These are phyloP conservation scores for Oplegnathus fasciatus DNA, from an alignment of 2,113 vertebrate species.

Conservation along the genomic window DNA sequence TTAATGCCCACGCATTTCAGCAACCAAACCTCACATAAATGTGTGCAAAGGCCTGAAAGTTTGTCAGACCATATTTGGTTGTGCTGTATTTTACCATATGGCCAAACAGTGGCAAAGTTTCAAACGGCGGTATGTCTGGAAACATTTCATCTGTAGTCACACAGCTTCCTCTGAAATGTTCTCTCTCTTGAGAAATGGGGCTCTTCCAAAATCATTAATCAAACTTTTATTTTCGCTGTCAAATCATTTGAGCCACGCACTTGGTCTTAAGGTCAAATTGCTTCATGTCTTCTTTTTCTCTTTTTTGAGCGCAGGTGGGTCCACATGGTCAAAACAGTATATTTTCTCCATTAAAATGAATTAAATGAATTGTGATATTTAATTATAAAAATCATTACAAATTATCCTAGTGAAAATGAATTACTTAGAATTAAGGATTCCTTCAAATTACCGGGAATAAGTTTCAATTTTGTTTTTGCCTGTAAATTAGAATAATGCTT, in stretches of 20 bases:
- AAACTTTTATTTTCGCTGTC: slow-evolving; percentile 22
- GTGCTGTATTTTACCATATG: neutral
- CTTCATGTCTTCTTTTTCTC: slow-evolving; percentile 2
- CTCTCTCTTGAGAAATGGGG: neutral
- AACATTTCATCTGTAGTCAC: slow-evolving; percentile 6
- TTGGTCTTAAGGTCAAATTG: neutral
- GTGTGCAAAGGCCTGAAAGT: slow-evolving; percentile 25
- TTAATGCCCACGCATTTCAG: slow-evolving; percentile 49
- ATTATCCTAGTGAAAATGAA: neutral
- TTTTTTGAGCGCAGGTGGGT: neutral
- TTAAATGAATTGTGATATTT: neutral
- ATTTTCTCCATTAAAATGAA: neutral
- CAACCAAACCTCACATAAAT: slow-evolving; percentile 27
- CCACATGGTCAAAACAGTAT: neutral
- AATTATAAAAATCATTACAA: slow-evolving; percentile 43
- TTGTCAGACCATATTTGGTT: slow-evolving; percentile 31
- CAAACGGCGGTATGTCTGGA: neutral
- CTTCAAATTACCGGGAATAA: neutral
- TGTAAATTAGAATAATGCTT: neutral
- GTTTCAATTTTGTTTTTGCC: neutral
- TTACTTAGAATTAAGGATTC: neutral
- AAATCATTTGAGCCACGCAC: neutral
- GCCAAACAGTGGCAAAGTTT: slow-evolving; percentile 15
- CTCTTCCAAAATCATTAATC: slow-evolving; percentile 32
- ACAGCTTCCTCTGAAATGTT: slow-evolving; percentile 12